Base-by-base conservation (phyloP, 2,113 vertebrate species). In the Brachypodius melanocephalos region DNA sequence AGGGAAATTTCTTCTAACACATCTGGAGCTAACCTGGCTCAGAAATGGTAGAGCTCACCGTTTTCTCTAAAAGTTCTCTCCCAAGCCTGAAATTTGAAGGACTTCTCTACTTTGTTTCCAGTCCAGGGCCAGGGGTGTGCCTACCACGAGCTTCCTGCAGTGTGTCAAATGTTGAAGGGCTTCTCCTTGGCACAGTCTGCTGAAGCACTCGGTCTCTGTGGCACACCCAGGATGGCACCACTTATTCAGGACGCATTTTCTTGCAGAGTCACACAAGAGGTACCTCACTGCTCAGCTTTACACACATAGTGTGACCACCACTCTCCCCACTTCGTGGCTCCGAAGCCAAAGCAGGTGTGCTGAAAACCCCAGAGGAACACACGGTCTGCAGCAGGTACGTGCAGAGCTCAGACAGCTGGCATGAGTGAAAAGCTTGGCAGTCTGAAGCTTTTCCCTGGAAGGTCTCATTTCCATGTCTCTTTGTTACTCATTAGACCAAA, bases 151-250 rank as follows among this genome's bases (percentile, higher is more conserved):
- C 46, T 75, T 67, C 40, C 42, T 69, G 51, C n/a, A 26, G 24
- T 5, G 9, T 12, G 22, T 45, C 22, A 32, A 55, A 24, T 1
- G 1, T 24, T 0, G 0, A 66, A 57, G 32, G 24, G 14, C 17
- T 75, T 89, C 29, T 67, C 24, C 20, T 8, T 5, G 43, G 5
- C 12, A 25, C 0, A 5, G 17, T 11, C n/a, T 34, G 3, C 48
- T 13, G 28, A 62, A 81, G 43, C 10, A 4, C 57, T 79, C 8
- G 21, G 17, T 63, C 17, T 46, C 69, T 2, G 0, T 40, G 57
- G 29, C 25, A 19, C 13, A 8, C 17, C 69, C 29, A 46, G 63
- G 36, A 52, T 45, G 75, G 25, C 72, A 57, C 28, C 18, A 9
- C 46, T 88, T 80, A 36, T 76, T 61, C 5, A 8, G 49, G n/a